Conservation (phyloP, 2,797 vertebrate genomes). For the Todus mexicanus region DNA sequence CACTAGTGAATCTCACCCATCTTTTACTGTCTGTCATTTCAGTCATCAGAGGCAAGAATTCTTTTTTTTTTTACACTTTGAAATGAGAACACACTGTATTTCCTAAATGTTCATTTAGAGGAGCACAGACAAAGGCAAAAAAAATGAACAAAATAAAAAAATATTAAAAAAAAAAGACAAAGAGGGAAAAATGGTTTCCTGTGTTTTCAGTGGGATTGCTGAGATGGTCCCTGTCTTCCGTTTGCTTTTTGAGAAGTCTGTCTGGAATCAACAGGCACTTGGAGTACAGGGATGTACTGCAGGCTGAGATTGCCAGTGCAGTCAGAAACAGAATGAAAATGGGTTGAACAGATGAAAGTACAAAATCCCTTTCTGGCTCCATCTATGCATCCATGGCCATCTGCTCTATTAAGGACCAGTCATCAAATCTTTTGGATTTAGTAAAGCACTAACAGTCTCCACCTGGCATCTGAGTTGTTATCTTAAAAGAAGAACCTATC, state of each 20-base stretch:
- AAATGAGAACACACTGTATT: background rate
- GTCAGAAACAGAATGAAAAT: background rate
- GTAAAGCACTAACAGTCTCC: background rate
- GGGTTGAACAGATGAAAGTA: background rate
- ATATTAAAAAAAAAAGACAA: too few relatives aligned
- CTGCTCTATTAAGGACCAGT: conserved; percentile 11
- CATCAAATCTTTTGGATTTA: background rate
- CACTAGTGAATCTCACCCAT: background rate
- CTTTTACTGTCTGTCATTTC: background rate
- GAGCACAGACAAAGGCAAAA: too few relatives aligned
- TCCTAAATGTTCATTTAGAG: too few relatives aligned
- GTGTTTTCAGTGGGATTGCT: background rate
- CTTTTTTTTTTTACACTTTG: background rate
- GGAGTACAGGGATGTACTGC: background rate
- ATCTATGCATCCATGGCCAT: background rate
- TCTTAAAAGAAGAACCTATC: background rate
- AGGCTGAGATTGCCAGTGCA: background rate
- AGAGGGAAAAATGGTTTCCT: background rate
- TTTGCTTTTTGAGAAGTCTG: background rate
- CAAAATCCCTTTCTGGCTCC: conserved; percentile 25
- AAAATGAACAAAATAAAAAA: too few relatives aligned
- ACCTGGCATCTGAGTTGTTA: background rate
- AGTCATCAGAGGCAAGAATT: background rate
- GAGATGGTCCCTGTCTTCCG: background rate
- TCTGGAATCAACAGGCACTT: background rate